Conservation (phyloP, 2,113 vertebrate species). For the Oncorhynchus gorbuscha region DNA sequence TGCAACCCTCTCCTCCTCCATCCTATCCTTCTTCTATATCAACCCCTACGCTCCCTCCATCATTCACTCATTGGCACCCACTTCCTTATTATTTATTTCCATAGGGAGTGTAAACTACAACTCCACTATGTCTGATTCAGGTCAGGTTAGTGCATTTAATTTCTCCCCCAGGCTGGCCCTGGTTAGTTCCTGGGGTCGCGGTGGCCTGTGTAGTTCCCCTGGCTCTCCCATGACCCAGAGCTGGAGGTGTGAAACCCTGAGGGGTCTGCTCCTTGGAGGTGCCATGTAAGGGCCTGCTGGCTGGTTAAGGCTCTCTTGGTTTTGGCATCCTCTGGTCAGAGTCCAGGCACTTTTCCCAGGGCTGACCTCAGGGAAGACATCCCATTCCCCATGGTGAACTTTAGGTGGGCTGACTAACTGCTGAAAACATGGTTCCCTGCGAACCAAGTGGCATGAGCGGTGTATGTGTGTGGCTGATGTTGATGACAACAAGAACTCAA, state of each 20-base stretch:
- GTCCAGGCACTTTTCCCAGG: slow-evolving; percentile 23
- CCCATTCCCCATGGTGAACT: slow-evolving; percentile 1
- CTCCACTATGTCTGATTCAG: background rate
- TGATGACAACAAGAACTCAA: too few species aligned
- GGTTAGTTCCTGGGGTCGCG: background rate
- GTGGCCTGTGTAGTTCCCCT: background rate
- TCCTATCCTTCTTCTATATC: too few species aligned
- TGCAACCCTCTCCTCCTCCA: background rate
- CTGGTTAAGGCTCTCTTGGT: slow-evolving; percentile 4
- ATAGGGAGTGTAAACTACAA: too few species aligned
- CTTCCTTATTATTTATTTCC: background rate
- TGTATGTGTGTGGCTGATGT: background rate
- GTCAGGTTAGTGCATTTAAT: background rate
- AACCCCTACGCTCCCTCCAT: background rate
- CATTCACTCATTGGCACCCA: background rate
- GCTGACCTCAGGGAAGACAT: background rate
- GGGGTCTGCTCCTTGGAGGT: slow-evolving; percentile 17
- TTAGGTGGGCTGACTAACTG: background rate
- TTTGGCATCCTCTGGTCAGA: slow-evolving; percentile 33
- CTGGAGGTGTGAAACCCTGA: slow-evolving; percentile 40
- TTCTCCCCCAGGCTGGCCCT: background rate
- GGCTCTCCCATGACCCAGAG: slow-evolving; percentile 42
- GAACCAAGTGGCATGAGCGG: background rate
- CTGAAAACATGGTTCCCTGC: too few species aligned
- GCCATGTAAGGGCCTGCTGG: background rate